Evolutionary conservation across 2,888 invertebrate genomes (phyloP), one percentile per base, ranked within the genome.

Genomic region (Netelia fuscicornis): DNA sequence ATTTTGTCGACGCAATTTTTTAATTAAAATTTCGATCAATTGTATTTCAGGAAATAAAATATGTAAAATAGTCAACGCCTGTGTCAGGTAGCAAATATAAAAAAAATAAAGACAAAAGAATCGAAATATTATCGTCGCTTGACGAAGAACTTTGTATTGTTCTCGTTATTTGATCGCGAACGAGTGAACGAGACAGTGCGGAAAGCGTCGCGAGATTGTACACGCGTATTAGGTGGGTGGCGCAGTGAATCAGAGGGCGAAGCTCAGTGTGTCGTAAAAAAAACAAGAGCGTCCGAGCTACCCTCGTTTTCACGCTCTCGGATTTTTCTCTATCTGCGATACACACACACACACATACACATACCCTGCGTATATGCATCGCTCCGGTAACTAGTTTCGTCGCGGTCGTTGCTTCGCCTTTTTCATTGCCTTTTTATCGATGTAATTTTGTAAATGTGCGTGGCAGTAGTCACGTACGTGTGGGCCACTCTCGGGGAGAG

Each of bases 361-460:
- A 17, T 17, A 17, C 17, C 17, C 17, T 17, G 17, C 17, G 44
- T 23, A 30, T 42, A 54, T 20, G 52, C 48, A 64, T 75, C 86
- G 62, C 81, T 44, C 54, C 60, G 81, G 86, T 87, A 85, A 87
- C 88, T 86, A 84, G 86, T 81, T 83, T 84, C 76, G 75, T 77
- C 77, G 54, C 78, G 71, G 70, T 77, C 62, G 81, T 64, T 77
- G 81, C 81, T 65, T 54, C 82, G 48, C 82, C 58, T 68, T 82
- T 89, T 89, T 88, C 89, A 88, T 86, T 86, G 87, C 87, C 85
- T 89, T 90, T 90, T 89, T 90, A 91, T 89, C 90, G 88, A 87
- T 90, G 92, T 91, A 92, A 92, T 91, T 91, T 88, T 85, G 88
- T 87, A 87, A 88, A 78, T 30, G 6, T 30, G 74, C 84, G 80